A percentile compares a stretch with the other conserved stretches of the same genome.
These are phyloP conservation scores for Tanypteryx hageni DNA, from an alignment of 2,888 invertebrate genomes.

Conservation along the genomic window DNA sequence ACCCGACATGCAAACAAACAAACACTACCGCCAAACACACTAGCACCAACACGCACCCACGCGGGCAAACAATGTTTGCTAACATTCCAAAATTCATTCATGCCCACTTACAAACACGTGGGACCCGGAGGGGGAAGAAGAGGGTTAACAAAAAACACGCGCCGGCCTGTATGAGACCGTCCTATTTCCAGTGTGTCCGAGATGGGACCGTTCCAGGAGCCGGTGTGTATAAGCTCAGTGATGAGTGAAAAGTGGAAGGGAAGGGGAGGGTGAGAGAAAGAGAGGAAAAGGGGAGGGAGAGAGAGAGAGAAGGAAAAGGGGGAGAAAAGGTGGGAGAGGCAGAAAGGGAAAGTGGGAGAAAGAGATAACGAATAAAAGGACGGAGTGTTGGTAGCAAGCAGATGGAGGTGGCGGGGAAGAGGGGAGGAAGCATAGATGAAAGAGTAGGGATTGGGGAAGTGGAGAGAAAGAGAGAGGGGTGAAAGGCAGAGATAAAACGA, in stretches of 20 bases:
- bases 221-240: neutral
- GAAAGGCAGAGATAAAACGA: too few relatives aligned
- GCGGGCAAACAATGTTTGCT: neutral
- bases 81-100: slow-evolving; percentile 28
- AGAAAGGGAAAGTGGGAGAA: too few relatives aligned
- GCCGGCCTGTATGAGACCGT: neutral
- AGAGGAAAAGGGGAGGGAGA: neutral
- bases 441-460: too few relatives aligned
- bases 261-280: neutral
- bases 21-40: neutral
- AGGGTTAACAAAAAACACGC: neutral
- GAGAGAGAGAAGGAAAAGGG: neutral
- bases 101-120: neutral
- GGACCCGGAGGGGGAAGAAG: neutral
- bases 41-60: neutral
- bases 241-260: neutral
- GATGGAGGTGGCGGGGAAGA: too few relatives aligned
- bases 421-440: neutral
- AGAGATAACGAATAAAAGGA: too few relatives aligned
- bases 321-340: neutral
- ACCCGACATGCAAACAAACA: neutral
- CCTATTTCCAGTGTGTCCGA: neutral
- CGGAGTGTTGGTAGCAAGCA: too few relatives aligned
- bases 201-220: neutral
- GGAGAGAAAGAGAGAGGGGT: too few relatives aligned